Base-by-base conservation (phyloP, 2,797 vertebrate species). In the Bovichtus diacanthus region DNA sequence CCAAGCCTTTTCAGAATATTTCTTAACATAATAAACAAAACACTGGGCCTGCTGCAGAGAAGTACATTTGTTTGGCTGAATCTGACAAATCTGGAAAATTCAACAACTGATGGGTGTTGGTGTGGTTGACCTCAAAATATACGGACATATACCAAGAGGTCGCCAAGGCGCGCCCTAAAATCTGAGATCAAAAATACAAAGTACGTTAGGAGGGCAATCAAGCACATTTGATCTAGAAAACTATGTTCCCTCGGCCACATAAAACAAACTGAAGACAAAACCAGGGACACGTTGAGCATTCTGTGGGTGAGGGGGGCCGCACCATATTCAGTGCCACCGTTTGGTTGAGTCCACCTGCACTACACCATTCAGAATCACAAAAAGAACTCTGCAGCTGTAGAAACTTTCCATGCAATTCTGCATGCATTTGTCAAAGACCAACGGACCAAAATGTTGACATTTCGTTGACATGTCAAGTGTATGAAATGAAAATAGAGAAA, bases 11-110 rank as follows among this genome's bases (percentile, higher is more conserved):
- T 5, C 46, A 18, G 31, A 70, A 56, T 68, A 6, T 58, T 27
- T 62, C 39, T 43, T 12, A 38, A 41, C 6, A 25, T 12, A 67
- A 78, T 58, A 44, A 73, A 55, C 49, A n/a, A 53, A 54, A 68
- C 19, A 36, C 0, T 50, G 39, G 13, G 70, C 12, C 16, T 21
- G 11, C 41, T 60, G 27, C 46, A 61, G 12, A 25, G 67, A 43
- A 39, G 1, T 6, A 39, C 2, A 36, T 43, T 25, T 60, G 9
- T 71, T 38, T 63, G 34, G 6, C 44, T 5, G 25, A 41, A 39
- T 55, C 19, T 56, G 60, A 70, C 44, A 70, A 36, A n/a, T 55
- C 54, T n/a, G 50, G 50, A 27, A 54, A 59, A 56, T 19, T 46
- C 21, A 56, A 13, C 44, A 18, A n/a, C 2, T 63, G 27, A 18